Conservation (phyloP, 2,888 invertebrate species). For the Syrphus vitripennis region DNA sequence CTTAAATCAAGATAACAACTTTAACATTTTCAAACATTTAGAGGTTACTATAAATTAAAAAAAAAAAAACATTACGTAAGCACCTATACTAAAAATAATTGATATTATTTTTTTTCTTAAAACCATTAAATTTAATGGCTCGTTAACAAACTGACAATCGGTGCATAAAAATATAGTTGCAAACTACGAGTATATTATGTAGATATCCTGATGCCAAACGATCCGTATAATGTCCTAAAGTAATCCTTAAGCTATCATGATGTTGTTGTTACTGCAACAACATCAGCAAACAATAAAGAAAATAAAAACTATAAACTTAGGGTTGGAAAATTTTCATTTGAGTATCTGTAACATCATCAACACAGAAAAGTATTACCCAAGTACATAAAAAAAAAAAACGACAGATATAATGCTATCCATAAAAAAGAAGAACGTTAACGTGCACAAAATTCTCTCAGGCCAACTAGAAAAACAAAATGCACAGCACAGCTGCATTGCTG, state of each 20-base stretch:
- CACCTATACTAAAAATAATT: not conserved
- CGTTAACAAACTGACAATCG: slow-evolving; percentile 61
- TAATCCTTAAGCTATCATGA: slow-evolving; percentile 11
- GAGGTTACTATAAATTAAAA: too few relatives aligned
- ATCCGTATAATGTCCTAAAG: slow-evolving; percentile 38
- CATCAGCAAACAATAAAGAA: slow-evolving; percentile 12
- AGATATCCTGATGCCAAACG: slow-evolving; percentile 54
- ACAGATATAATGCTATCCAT: slow-evolving; percentile 40
- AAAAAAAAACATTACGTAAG: too few relatives aligned
- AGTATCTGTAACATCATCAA: not conserved
- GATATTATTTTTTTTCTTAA: not conserved
- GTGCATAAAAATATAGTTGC: slow-evolving; percentile 55
- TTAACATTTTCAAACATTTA: too few relatives aligned
- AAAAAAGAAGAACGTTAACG: slow-evolving; percentile 17
- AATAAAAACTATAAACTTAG: slow-evolving; percentile 33
- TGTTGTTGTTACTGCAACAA: not conserved
- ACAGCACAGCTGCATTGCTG: too few relatives aligned
- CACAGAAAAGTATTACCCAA: not conserved
- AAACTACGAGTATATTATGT: too few relatives aligned
- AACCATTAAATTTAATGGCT: slow-evolving; percentile 53
- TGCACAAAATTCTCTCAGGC: slow-evolving; percentile 2
- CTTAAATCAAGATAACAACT: too few relatives aligned
- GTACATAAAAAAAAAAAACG: not conserved
- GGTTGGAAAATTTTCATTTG: slow-evolving; percentile 15
- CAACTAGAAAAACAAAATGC: not conserved